These are phyloP conservation scores for Sebastiscus tertius DNA, from an alignment of 2,797 vertebrate species.

Conservation along the genomic window DNA sequence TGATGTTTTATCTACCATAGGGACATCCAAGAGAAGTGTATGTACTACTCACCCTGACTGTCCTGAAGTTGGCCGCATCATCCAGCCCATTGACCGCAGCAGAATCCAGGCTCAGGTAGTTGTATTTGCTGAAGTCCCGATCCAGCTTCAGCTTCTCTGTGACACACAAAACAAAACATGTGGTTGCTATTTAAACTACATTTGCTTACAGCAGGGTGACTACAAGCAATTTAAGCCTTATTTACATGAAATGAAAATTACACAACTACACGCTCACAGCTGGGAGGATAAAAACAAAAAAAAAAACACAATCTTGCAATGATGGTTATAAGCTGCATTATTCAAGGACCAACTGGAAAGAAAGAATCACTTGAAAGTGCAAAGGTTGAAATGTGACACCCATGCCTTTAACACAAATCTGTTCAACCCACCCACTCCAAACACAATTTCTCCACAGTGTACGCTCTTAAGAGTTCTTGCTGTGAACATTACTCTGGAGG, in stretches of 20 bases:
- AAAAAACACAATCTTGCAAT: not conserved
- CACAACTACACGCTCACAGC: not conserved
- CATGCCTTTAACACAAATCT: not conserved
- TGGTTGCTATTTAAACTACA: conserved; percentile 3
- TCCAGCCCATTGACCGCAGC: conserved; percentile 93
- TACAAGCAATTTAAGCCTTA: not conserved
- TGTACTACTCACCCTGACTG: conserved; percentile 88
- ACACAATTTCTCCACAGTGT: not conserved
- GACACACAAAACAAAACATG: conserved; percentile 47
- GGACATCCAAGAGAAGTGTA: not conserved
- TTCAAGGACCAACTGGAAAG: not conserved
- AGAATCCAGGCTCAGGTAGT: conserved; percentile 96
- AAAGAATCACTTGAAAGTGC: not conserved
- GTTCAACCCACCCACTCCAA: not conserved
- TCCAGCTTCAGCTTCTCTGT: conserved; percentile 94
- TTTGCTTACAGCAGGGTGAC: not conserved
- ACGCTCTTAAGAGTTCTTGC: conserved; percentile 19
- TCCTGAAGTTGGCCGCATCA: conserved; percentile 94
- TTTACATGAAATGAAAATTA: conserved; percentile 24
- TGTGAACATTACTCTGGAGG: conserved; percentile 39
- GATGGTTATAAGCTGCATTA: not conserved
- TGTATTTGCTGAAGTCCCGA: conserved; percentile 95
- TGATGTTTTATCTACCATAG: no score
- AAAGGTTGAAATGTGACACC: conserved; percentile 2
- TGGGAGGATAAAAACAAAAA: not conserved